Base-by-base conservation (phyloP, 2,888 invertebrate genomes). In the Candidula unifasciata region DNA sequence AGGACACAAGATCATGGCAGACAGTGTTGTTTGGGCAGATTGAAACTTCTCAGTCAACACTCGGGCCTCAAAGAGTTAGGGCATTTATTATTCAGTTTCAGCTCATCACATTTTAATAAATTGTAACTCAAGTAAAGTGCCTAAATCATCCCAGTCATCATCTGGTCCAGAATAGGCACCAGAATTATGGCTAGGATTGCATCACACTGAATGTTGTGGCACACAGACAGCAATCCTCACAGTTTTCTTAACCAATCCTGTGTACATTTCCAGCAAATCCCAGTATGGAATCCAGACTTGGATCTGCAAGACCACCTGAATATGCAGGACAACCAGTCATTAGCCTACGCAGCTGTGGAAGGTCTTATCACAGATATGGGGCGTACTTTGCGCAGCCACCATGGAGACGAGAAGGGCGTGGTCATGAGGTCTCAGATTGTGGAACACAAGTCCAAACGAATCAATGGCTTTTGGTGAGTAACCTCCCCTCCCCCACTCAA, bases 391-490 rank as follows among this genome's bases (percentile, higher is more conserved):
- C 80, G 73, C 30, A 90, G 90, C 71, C 87, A 87, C 18, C 83
- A 89, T 85, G 86, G 87, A 2, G 81, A 85, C 1, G 83, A 86
- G 44, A 35, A 76, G 33, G 91, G 91, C 16, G 91, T 91, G 24
- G 86, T 91, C 8, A 87, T 89, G 74, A 82, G 87, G 13, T 85
- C 86, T 21, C 84, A 85, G 18, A 84, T 90, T 21, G 85, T 88
- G 24, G 91, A 91, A 82, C 91, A 90, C 87, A 90, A 89, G 76
- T 89, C 91, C 18, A 89, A 88, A 78, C 87, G 89, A 81, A 69
- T 87, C 37, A 88, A 90, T 73, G 91, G 91, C 57, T 85, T 90
- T n/a, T 91, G 91, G 91, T 91, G 86, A 83, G n/a, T n/a, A n/a
- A n/a, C n/a, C 87, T 80, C 8, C 10, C 13, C 18, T 54, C 18